Percentiles rank a stretch among this genome's conserved stretches.
phyloP scores from a whole-genome alignment of 2,888 invertebrate species.

The Cantharis nigra region DNA sequence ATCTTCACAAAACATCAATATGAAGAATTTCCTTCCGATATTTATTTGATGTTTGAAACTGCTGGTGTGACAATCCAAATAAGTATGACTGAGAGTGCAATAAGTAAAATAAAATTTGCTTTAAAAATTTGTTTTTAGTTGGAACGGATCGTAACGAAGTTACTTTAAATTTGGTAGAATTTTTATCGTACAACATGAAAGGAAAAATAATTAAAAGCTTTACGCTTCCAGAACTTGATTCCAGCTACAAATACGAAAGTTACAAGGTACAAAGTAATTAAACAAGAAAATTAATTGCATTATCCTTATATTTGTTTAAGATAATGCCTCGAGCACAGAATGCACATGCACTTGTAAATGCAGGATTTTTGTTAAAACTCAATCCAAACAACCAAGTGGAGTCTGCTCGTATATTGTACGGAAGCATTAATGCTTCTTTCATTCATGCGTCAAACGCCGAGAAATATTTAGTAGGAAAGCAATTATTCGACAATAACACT shows the following conservation, averaged over 20 bases:
- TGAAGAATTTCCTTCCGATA: slow-evolving; percentile 73
- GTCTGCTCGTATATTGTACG: slow-evolving; percentile 65
- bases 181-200: slow-evolving; percentile 56
- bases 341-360: slow-evolving; percentile 74
- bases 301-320: slow-evolving; percentile 52
- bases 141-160: background rate
- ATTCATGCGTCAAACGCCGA: slow-evolving; percentile 60
- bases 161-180: slow-evolving; percentile 43
- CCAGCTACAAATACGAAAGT: slow-evolving; percentile 46
- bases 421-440: slow-evolving; percentile 61
- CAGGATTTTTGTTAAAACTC: slow-evolving; percentile 69
- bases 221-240: slow-evolving; percentile 56
- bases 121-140: background rate
- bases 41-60: slow-evolving; percentile 68
- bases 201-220: slow-evolving; percentile 57
- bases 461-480: slow-evolving; percentile 53
- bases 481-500: slow-evolving; percentile 47
- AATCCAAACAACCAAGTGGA: slow-evolving; percentile 52
- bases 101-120: background rate
- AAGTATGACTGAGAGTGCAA: slow-evolving; percentile 25
- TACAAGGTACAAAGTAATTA: slow-evolving; percentile 42
- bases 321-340: slow-evolving; percentile 73
- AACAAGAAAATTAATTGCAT: background rate
- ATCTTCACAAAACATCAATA: slow-evolving; percentile 69
- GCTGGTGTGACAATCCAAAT: slow-evolving; percentile 60